Evolutionary conservation across 2,888 invertebrate genomes (phyloP), one percentile per base, ranked within the genome.

Genomic region (Ptycholaimellus sp.): DNA sequence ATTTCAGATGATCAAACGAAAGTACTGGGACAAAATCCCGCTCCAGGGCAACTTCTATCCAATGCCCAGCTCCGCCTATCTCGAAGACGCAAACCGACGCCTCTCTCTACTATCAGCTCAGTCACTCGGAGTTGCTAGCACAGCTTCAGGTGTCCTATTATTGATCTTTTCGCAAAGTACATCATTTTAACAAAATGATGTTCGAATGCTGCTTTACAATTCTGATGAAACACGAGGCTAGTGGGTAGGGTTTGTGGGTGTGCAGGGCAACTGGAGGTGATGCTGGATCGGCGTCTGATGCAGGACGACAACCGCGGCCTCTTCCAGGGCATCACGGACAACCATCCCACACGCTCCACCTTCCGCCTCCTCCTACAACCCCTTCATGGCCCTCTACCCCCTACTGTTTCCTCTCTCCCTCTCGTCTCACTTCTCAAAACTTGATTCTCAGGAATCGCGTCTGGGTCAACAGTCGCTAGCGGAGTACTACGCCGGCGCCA

Each of bases 21-120:
- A 76, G 48, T 71, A 74, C 42, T 74, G 78, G 48, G 66, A 70
- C 1, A 90, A 90, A 63, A 59, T 96, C 17, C 90, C 93, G 0
- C 57, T 85, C 0, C 93, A 96, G 66, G 96, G 77, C 0, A 87
- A 96, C 64, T 87, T 75, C 60, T 96, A 93, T 64, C 96, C 96
- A 2, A 72, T 96, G 59, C 74, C 90, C 0, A 69, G 76, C 1
- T 72, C 73, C 45, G 75, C 76, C 1, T 90, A 74, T 57, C 74
- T 93, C 34, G 63, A 70, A 49, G 77, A 90, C 62, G 58, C 57
- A 27, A 60, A 66, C 2, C 35, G 33, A 6, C 65, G 85, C 16
- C 59, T 87, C 47, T 74, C 77, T 0, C 49, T 87, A 4, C 59
- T 79, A 11, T 75, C 76, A 0, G 74, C 72, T 3, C 80, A 82